Base-by-base conservation (phyloP, 1,140 invertebrate species). In the Heliconius eleuchia region DNA sequence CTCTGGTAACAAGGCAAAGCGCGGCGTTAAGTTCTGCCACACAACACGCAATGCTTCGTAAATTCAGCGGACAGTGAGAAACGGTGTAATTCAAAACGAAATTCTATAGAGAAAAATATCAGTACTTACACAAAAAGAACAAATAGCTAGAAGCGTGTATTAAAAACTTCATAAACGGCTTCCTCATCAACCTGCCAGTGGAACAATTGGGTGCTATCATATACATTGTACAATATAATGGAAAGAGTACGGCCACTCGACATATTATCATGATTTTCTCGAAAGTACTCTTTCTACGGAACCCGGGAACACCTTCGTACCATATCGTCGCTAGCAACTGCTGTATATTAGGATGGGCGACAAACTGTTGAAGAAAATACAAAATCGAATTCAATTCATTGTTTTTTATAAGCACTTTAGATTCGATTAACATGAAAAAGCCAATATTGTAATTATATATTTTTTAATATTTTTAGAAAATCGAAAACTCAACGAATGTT, bases 161-260 rank as follows among this genome's bases (percentile, higher is more conserved):
- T 79, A 99, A 96, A 91, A 99, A 99, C 92, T 99, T 99, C 96
- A 99, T 98, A 89, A 99, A 99, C 0, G 98, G 98, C 87, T 97
- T 97, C 81, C 97, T 96, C 96, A 99, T 97, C 4, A 98, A 95
- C 86, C 96, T 96, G 1, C 97, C 98, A 30, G 96, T 96, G 39
- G 95, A 93, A 73, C 97, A 97, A 81, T 97, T 96, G 0, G 98
- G 98, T 0, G 96, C 96, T 18, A 98, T 87, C 94, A 98, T 97
- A 86, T 99, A 99, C 55, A 97, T 92, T 1, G 96, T 90, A 87
- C 97, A 98, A 91, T 98, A 98, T 70, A 98, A 95, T 0, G 98
- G 98, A 89, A 98, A 99, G 13, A 98, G 89, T 1, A 98, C 77
- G 0, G 97, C 97, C 1, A 98, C 96, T 86, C 96, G 96, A 5